Percentiles rank a stretch among this genome's conserved stretches.
Evolutionary conservation across 2,888 invertebrate species (phyloP).

Genomic region (Altica lythri): DNA sequence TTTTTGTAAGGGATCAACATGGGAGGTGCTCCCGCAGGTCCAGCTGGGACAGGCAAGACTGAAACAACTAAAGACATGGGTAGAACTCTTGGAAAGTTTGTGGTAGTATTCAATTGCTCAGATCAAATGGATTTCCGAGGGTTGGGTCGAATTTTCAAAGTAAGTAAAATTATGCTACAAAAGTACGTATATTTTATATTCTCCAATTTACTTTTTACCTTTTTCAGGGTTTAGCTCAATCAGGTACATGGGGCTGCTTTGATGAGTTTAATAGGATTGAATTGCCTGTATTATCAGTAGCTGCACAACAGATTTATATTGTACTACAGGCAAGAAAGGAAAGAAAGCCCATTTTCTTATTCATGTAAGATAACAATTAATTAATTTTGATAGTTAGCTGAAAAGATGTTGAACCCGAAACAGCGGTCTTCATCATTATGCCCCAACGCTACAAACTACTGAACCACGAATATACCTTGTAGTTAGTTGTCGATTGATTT

Average conservation of each 20-base stretch:
- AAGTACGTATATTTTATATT: too few relatives aligned
- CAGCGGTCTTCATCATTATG: too few relatives aligned
- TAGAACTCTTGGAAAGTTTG: conserved; percentile 84
- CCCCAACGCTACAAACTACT: too few relatives aligned
- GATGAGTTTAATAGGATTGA: conserved; percentile 93
- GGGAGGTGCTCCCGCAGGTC: conserved; percentile 93
- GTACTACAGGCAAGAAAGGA: conserved; percentile 68
- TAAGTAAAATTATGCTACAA: too few relatives aligned
- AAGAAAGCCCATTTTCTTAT: conserved; percentile 65
- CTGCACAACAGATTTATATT: conserved; percentile 88
- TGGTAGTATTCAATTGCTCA: conserved; percentile 91
- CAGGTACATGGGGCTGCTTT: conserved; percentile 92
- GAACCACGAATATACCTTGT: too few relatives aligned
- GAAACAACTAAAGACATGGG: conserved; percentile 94
- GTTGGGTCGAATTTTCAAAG: conserved; percentile 70
- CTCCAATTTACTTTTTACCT: neutral
- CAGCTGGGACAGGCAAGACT: conserved; percentile 90
- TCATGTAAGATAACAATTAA: conserved; percentile 55
- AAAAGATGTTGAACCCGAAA: too few relatives aligned
- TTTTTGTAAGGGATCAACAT: conserved; percentile 74
- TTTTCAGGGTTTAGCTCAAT: conserved; percentile 77
- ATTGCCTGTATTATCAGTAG: conserved; percentile 87
- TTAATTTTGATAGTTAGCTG: too few relatives aligned
- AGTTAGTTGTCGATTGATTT: too few relatives aligned
- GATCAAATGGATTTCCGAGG: conserved; percentile 94